Evolutionary conservation across 1,140 invertebrate genomes (phyloP).

Genomic region (Drosophila takahashii): DNA sequence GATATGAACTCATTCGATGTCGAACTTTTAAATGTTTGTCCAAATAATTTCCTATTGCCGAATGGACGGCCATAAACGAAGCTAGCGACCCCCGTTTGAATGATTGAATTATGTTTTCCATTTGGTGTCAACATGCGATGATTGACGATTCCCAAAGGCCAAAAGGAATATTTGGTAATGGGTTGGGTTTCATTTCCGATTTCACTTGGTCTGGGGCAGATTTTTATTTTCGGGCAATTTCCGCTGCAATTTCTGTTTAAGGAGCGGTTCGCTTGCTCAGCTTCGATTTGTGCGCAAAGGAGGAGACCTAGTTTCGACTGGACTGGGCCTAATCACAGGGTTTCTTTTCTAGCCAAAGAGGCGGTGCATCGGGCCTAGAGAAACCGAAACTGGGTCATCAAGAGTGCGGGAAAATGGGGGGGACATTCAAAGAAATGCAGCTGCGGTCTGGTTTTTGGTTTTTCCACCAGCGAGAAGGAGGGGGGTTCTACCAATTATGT

Average conservation of each 20-base stretch:
- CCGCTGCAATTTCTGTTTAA: conserved; percentile 63
- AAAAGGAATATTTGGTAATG: conserved; percentile 16
- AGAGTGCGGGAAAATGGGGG: conserved; percentile 38
- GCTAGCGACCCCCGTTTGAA: not conserved
- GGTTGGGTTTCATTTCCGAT: conserved; percentile 58
- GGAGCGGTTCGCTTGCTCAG: conserved; percentile 40
- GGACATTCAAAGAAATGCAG: conserved; percentile 58
- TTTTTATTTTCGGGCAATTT: conserved; percentile 60
- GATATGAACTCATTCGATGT: too few species aligned
- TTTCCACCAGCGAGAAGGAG: not conserved
- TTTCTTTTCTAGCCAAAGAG: conserved; percentile 18
- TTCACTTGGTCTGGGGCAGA: conserved; percentile 24
- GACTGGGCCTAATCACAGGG: conserved; percentile 42
- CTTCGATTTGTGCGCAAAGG: conserved; percentile 56
- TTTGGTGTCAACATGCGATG: conserved; percentile 15
- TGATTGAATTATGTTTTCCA: conserved; percentile 46
- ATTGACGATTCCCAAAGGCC: conserved; percentile 28
- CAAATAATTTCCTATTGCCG: not conserved
- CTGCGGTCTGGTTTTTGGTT: conserved; percentile 60
- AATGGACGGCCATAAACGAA: not conserved
- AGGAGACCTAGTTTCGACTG: conserved; percentile 26
- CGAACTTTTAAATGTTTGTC: not conserved
- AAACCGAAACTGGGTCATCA: conserved; percentile 63
- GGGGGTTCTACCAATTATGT: conserved; percentile 5
- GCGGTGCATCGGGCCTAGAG: conserved; percentile 20